phyloP scores from a whole-genome alignment of 2,113 vertebrate species.

The Crocuta crocuta region DNA sequence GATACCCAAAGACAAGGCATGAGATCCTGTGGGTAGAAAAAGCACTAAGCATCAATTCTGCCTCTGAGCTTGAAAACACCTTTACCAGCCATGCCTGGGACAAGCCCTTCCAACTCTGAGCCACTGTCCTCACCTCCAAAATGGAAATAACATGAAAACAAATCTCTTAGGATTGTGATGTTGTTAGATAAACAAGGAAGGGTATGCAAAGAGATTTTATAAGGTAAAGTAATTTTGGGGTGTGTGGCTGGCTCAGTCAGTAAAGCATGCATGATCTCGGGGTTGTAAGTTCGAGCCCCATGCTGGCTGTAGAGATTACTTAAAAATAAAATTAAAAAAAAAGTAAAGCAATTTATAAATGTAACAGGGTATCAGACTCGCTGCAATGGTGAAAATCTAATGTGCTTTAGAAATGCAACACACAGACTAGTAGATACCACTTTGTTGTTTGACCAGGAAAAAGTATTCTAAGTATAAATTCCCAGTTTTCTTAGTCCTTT shows the following conservation, averaged over 20 bases:
- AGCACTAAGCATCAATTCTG: rapidly evolving
- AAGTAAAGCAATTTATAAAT: not conserved
- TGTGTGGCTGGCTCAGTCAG: not conserved
- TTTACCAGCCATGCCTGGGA: rapidly evolving
- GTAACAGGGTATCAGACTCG: not conserved
- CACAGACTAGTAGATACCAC: not conserved
- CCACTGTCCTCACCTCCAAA: not conserved
- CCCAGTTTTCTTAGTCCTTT: not conserved
- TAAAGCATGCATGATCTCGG: not conserved
- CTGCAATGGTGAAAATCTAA: not conserved
- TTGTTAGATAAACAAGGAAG: not conserved
- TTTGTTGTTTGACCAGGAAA: not conserved
- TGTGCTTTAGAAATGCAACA: not conserved
- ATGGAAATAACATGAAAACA: not conserved
- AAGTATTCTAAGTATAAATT: not conserved
- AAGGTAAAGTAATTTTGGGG: not conserved
- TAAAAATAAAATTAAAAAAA: not conserved
- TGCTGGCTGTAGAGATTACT: not conserved
- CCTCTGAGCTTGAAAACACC: not conserved
- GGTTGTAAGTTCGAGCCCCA: not conserved
- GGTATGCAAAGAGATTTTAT: not conserved
- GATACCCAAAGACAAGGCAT: too few relatives aligned
- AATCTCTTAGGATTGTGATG: not conserved
- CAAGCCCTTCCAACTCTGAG: not conserved
- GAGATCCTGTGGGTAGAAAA: not conserved